A percentile compares a stretch with the other conserved stretches of the same genome.
Evolutionary conservation across 2,113 vertebrate genomes (phyloP).

Genomic region (Rousettus leschenaultii): DNA sequence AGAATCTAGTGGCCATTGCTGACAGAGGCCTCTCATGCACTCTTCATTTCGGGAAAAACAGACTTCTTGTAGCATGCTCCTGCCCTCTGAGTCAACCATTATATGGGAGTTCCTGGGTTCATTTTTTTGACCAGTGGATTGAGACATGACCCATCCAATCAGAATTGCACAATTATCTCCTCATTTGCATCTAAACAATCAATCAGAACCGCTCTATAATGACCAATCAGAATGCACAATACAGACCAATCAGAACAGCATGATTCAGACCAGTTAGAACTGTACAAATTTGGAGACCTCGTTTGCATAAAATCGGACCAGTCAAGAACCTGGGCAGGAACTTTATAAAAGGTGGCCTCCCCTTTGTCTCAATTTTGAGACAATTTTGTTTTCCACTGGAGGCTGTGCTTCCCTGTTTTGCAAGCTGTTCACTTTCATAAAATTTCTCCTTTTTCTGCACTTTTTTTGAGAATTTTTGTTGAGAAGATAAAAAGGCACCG

Average conservation of each 20-base stretch:
- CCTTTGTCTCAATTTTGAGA: neutral
- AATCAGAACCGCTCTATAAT: neutral
- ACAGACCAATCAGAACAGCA: neutral
- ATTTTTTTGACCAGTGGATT: neutral
- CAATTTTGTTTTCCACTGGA: neutral
- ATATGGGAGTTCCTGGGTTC: neutral
- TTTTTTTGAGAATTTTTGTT: too few species aligned
- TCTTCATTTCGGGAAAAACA: neutral
- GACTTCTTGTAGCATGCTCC: neutral
- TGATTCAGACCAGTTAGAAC: neutral
- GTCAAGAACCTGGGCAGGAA: neutral
- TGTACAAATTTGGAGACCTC: neutral
- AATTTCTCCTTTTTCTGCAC: neutral
- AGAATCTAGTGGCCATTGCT: neutral
- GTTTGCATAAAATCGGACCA: neutral
- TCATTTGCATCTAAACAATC: neutral
- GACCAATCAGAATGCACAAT: neutral
- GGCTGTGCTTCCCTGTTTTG: neutral
- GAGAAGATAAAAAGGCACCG: neutral
- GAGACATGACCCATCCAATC: neutral
- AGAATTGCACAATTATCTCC: neutral
- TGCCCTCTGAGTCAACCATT: neutral
- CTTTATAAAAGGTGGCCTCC: neutral
- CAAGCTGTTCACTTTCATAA: neutral
- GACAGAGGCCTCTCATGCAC: neutral